Evolutionary conservation across 2,888 invertebrate species (phyloP).

Genomic region (Dynastes tityus): DNA sequence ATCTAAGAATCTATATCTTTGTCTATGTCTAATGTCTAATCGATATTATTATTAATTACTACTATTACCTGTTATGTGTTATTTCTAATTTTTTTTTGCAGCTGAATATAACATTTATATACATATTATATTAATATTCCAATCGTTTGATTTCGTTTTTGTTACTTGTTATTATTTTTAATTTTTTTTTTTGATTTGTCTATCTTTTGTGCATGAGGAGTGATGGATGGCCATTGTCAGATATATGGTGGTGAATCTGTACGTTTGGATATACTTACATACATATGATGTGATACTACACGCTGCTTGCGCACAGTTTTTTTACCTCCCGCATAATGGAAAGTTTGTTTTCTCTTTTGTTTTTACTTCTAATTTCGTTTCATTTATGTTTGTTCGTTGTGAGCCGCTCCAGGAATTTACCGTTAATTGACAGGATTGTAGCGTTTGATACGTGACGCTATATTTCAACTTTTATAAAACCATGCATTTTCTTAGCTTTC

Average conservation of each 20-base stretch:
- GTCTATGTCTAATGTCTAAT: slow-evolving; percentile 50
- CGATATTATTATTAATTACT: slow-evolving; percentile 7
- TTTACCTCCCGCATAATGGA: slow-evolving; percentile 49
- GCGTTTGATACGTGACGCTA: not conserved
- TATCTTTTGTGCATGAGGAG: slow-evolving; percentile 31
- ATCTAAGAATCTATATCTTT: slow-evolving; percentile 8
- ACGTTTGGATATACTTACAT: too few species aligned
- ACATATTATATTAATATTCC: slow-evolving; percentile 47
- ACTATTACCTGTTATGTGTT: not conserved
- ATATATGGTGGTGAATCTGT: slow-evolving; percentile 13
- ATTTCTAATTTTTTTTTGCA: slow-evolving; percentile 47
- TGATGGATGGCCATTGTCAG: slow-evolving; percentile 59
- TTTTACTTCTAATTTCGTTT: not conserved
- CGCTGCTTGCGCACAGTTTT: slow-evolving; percentile 67
- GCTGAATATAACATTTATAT: slow-evolving; percentile 5
- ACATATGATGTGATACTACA: slow-evolving; percentile 63
- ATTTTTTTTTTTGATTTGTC: slow-evolving; percentile 56
- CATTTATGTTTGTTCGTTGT: not conserved
- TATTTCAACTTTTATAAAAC: not conserved
- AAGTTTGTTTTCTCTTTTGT: not conserved
- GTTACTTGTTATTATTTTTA: slow-evolving; percentile 53
- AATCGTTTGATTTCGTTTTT: slow-evolving; percentile 49
- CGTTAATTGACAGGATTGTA: not conserved
- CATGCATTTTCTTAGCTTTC: too few species aligned
- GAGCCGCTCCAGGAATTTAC: not conserved